phyloP scores from a whole-genome alignment of 2,113 vertebrate species.

The Lepus europaeus region DNA sequence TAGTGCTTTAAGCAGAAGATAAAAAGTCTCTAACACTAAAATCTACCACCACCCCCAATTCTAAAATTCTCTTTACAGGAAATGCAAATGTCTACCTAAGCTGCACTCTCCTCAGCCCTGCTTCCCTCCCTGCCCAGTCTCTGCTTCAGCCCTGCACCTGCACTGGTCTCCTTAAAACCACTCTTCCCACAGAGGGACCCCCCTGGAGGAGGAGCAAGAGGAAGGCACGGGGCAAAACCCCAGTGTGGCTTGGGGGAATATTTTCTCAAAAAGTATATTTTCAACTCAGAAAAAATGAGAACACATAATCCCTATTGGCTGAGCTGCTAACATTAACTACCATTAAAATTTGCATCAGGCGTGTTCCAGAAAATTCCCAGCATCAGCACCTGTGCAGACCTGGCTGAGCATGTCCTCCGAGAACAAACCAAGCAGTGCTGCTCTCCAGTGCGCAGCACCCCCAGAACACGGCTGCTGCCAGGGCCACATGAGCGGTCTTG shows the following conservation, averaged over 20 bases:
- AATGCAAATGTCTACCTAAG: slow-evolving; percentile 32
- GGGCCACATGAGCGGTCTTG: not conserved
- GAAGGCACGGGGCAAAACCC: not conserved
- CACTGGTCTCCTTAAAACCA: not conserved
- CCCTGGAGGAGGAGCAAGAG: too few relatives aligned
- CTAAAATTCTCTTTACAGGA: slow-evolving; percentile 44
- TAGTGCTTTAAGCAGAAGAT: not conserved
- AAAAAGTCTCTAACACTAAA: slow-evolving; percentile 44
- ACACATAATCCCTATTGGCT: not conserved
- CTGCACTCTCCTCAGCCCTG: not conserved
- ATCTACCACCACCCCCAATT: not conserved
- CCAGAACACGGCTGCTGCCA: not conserved
- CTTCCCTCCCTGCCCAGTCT: not conserved
- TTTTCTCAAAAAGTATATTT: slow-evolving; percentile 4
- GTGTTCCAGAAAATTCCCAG: not conserved
- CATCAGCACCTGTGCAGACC: slow-evolving; percentile 48
- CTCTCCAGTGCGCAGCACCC: not conserved
- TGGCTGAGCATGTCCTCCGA: slow-evolving; percentile 21
- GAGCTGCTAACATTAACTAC: not conserved
- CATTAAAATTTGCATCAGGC: slow-evolving; percentile 21
- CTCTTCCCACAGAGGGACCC: not conserved
- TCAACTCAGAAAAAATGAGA: not conserved
- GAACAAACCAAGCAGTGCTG: not conserved
- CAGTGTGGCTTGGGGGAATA: not conserved
- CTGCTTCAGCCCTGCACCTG: not conserved